These are phyloP conservation scores for Adela reaumurella DNA, from an alignment of 2,888 invertebrate genomes.

Conservation along the genomic window DNA sequence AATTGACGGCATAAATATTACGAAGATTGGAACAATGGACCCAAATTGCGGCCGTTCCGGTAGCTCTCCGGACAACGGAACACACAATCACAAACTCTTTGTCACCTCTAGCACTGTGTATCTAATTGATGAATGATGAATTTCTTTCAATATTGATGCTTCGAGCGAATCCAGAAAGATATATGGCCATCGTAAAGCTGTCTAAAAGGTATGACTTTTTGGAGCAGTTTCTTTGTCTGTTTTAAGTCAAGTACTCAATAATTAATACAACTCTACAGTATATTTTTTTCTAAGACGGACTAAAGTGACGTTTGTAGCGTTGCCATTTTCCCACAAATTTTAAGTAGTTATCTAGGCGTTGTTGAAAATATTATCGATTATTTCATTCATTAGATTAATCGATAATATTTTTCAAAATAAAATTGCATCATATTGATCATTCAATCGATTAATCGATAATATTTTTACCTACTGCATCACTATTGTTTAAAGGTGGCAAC, in stretches of 20 bases:
- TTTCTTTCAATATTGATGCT: constrained; percentile 47
- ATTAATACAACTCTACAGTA: too few species aligned
- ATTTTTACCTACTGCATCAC: too few species aligned
- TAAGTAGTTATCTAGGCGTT: too few species aligned
- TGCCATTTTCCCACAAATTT: too few species aligned
- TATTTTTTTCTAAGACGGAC: too few species aligned
- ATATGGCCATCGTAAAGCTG: constrained; percentile 46
- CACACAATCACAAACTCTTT: constrained; percentile 47
- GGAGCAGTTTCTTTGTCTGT: background rate
- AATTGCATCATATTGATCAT: too few species aligned
- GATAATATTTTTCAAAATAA: too few species aligned
- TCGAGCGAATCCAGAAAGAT: constrained; percentile 28
- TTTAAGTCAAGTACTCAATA: background rate
- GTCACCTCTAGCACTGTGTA: constrained; percentile 50
- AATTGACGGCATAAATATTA: constrained; percentile 49
- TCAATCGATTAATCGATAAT: too few species aligned
- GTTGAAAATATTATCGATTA: too few species aligned
- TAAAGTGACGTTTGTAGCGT: too few species aligned
- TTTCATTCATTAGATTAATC: too few species aligned
- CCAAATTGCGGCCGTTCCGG: constrained; percentile 56
- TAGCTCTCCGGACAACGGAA: constrained; percentile 51
- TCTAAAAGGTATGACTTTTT: constrained; percentile 12
- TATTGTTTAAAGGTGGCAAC: too few species aligned
- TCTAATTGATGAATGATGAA: constrained; percentile 55
- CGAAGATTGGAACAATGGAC: constrained; percentile 39